A percentile compares a stretch with the other conserved stretches of the same genome.
phyloP scores from a whole-genome alignment of 2,888 invertebrate species.

The Sarcophaga subvicina region DNA sequence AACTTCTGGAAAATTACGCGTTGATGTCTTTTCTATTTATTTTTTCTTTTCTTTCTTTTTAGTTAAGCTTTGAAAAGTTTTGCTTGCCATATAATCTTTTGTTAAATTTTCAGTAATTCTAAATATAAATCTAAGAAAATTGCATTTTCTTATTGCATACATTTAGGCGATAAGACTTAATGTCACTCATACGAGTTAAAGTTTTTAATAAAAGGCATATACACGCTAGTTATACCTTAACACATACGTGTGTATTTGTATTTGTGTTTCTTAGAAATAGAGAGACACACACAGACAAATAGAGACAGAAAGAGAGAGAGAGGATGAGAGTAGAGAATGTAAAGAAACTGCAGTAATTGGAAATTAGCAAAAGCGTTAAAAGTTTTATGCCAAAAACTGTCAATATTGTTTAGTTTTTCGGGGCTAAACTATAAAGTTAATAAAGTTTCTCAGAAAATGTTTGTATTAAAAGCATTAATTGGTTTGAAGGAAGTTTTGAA shows the following conservation, averaged over 20 bases:
- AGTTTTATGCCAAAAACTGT: slow-evolving; percentile 54
- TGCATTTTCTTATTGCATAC: slow-evolving; percentile 64
- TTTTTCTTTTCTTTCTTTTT: background rate
- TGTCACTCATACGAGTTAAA: slow-evolving; percentile 66
- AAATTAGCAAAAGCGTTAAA: slow-evolving; percentile 62
- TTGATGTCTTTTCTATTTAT: slow-evolving; percentile 51
- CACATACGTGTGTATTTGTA: background rate
- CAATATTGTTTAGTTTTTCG: slow-evolving; percentile 62
- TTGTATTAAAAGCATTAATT: slow-evolving; percentile 34
- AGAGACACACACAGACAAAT: background rate
- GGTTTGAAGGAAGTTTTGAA: background rate
- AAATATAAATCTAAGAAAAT: slow-evolving; percentile 64
- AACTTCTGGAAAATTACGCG: slow-evolving; percentile 53
- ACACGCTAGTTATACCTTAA: background rate
- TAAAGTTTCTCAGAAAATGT: slow-evolving; percentile 39
- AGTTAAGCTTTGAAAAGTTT: slow-evolving; percentile 30
- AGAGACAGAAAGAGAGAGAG: background rate
- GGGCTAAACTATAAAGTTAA: slow-evolving; percentile 48
- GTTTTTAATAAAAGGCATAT: slow-evolving; percentile 22
- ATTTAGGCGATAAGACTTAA: slow-evolving; percentile 63
- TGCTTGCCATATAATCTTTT: slow-evolving; percentile 58
- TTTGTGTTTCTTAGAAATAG: background rate
- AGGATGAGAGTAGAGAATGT: background rate
- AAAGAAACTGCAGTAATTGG: slow-evolving; percentile 51
- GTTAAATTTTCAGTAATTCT: slow-evolving; percentile 54